A percentile compares a stretch with the other conserved stretches of the same genome.
phyloP scores from a whole-genome alignment of 1,140 invertebrate species.

The Lepidotrigona ventralis region DNA sequence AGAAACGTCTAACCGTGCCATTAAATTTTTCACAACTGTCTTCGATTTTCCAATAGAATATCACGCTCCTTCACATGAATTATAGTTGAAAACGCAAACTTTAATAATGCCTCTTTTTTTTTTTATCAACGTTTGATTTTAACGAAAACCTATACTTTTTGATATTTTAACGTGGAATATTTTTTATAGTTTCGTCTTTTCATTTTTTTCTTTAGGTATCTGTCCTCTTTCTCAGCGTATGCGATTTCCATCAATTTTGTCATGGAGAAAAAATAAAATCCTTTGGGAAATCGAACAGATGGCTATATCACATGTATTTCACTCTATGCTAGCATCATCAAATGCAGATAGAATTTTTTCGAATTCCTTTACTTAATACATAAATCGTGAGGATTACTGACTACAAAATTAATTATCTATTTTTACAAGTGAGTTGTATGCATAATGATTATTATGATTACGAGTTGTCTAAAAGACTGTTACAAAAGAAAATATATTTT shows the following conservation, averaged over 20 bases:
- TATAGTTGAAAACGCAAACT: background rate
- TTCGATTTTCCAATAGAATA: background rate
- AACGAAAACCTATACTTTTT: background rate
- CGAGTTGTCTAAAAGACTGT: background rate
- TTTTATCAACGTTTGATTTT: background rate
- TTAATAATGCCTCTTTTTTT: background rate
- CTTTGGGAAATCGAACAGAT: constrained; percentile 59
- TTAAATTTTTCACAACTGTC: background rate
- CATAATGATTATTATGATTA: too few relatives aligned
- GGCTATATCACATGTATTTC: constrained; percentile 1
- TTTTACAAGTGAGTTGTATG: background rate
- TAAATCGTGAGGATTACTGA: too few relatives aligned
- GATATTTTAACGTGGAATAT: background rate
- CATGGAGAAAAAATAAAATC: background rate
- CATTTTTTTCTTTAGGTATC: too few relatives aligned
- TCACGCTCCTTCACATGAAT: background rate
- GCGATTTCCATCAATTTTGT: constrained; percentile 15
- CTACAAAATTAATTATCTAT: background rate
- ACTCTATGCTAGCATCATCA: background rate
- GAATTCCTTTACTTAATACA: background rate
- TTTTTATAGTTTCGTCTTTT: background rate
- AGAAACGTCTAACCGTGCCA: background rate
- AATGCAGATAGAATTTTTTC: background rate
- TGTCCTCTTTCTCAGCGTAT: too few relatives aligned
- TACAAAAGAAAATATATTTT: background rate